Percentiles rank a stretch among this genome's conserved stretches.
These are phyloP conservation scores for Cyrtodaria siliqua DNA, from an alignment of 2,888 invertebrate species.

Conservation along the genomic window DNA sequence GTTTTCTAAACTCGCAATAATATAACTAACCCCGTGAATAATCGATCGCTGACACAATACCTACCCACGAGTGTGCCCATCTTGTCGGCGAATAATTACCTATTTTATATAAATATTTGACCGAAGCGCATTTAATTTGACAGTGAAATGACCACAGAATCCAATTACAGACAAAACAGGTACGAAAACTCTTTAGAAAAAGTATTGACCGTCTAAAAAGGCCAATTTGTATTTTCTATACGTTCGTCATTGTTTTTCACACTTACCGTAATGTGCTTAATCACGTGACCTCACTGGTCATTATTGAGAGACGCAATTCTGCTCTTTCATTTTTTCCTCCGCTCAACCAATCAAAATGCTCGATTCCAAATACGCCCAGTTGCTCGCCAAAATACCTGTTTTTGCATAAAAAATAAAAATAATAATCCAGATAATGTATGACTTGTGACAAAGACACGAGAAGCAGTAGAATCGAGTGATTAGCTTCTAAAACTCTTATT, in stretches of 20 bases:
- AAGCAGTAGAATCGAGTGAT: too few species aligned
- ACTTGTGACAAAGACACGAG: too few species aligned
- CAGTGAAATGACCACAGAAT: slow-evolving; percentile 56
- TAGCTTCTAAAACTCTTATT: too few species aligned
- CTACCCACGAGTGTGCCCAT: slow-evolving; percentile 2
- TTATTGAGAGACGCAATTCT: neutral
- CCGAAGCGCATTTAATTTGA: slow-evolving; percentile 42
- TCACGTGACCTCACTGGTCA: slow-evolving; percentile 43
- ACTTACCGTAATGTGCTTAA: slow-evolving; percentile 50
- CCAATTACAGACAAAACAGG: slow-evolving; percentile 59
- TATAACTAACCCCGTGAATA: too few species aligned
- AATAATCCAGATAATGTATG: too few species aligned
- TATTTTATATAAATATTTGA: slow-evolving; percentile 49
- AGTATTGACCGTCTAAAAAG: slow-evolving; percentile 51
- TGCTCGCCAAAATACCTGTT: slow-evolving; percentile 13
- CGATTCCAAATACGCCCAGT: slow-evolving; percentile 34
- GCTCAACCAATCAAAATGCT: slow-evolving; percentile 35
- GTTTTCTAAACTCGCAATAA: too few species aligned
- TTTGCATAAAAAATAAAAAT: neutral
- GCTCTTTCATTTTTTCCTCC: neutral
- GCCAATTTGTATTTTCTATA: slow-evolving; percentile 49
- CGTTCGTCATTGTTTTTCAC: slow-evolving; percentile 63
- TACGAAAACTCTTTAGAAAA: slow-evolving; percentile 58
- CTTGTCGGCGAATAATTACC: slow-evolving; percentile 41
- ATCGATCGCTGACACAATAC: too few species aligned